phyloP scores from a whole-genome alignment of 37 sponge, comb jelly and placozoan genomes.

The Oscarella lobularis region DNA sequence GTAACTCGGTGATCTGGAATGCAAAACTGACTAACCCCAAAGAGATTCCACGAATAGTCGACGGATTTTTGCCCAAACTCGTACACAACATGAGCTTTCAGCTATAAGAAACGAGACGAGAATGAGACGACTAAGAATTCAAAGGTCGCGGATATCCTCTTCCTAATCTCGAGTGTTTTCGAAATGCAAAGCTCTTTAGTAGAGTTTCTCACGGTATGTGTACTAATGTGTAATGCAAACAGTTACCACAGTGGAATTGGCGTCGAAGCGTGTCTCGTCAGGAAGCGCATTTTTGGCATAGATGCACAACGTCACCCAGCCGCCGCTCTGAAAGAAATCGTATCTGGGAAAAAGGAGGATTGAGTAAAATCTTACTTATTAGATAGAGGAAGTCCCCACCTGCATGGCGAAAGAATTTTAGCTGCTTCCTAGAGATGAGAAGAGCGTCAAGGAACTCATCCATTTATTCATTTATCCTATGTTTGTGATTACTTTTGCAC shows the following conservation, averaged over 20 bases:
- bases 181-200: too few species aligned
- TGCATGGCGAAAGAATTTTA: not conserved
- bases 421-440: not conserved
- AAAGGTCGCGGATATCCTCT: too few species aligned
- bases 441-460: too few species aligned
- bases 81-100: slow-evolving; percentile 13
- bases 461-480: too few species aligned
- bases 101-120: slow-evolving; percentile 8
- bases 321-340: slow-evolving; percentile 82
- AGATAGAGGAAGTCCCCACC: not conserved
- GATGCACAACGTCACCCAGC: slow-evolving; percentile 37
- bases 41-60: slow-evolving; percentile 17
- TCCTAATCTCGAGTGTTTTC: too few species aligned
- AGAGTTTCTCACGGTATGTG: too few species aligned
- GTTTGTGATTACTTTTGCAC: not conserved
- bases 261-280: slow-evolving; percentile 44
- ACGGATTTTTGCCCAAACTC: slow-evolving; percentile 34
- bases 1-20: too few species aligned
- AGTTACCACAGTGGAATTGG: slow-evolving; percentile 48
- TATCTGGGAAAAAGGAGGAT: slow-evolving; percentile 22
- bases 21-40: slow-evolving; percentile 42
- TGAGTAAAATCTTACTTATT: too few species aligned
- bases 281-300: slow-evolving; percentile 68
- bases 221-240: too few species aligned
- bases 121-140: too few species aligned